Evolutionary conservation across 2,797 vertebrate species (phyloP), one percentile per base, ranked within the genome.

Genomic region (Urophycis tenuis): DNA sequence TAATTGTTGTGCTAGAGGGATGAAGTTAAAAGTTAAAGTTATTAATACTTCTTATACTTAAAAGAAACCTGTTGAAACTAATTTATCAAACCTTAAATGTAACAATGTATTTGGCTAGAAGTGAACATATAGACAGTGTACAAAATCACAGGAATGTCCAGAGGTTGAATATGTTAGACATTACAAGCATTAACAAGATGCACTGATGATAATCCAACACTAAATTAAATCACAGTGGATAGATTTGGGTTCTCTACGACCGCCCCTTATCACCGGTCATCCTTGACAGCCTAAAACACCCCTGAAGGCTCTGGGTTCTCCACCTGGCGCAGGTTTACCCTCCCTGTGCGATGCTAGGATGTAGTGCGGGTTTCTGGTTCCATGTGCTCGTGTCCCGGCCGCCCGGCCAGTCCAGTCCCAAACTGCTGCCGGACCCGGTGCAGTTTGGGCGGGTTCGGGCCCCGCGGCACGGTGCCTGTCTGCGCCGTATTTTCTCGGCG

Each of bases 401-500:
- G n/a, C n/a, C n/a, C n/a, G n/a, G n/a, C n/a, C n/a, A n/a, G n/a
- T n/a, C n/a, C n/a, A n/a, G n/a, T n/a, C n/a, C n/a, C n/a, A n/a
- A n/a, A n/a, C n/a, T n/a, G n/a, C n/a, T n/a, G n/a, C n/a, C n/a
- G n/a, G n/a, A n/a, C n/a, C n/a, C n/a, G n/a, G n/a, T n/a, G n/a
- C n/a, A n/a, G n/a, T n/a, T n/a, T n/a, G n/a, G n/a, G n/a, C n/a
- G n/a, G n/a, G n/a, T n/a, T 9, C 17, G 45, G 19, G 45, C 12
- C 72, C 14, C 25, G 29, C 49, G 19, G 53, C 33, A 72, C 22
- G 71, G 33, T n/a, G 10, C 78, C 45, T 79, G 78, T 41, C 67
- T 82, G 76, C 82, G 80, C 81, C 77, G n/a, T 83, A 5, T 81
- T 60, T 82, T 79, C 45, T 81, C 74, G n/a, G n/a, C n/a, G n/a